Evolutionary conservation across 2,797 vertebrate species (phyloP), one percentile per base, ranked within the genome.

Genomic region (Sciurus carolinensis): DNA sequence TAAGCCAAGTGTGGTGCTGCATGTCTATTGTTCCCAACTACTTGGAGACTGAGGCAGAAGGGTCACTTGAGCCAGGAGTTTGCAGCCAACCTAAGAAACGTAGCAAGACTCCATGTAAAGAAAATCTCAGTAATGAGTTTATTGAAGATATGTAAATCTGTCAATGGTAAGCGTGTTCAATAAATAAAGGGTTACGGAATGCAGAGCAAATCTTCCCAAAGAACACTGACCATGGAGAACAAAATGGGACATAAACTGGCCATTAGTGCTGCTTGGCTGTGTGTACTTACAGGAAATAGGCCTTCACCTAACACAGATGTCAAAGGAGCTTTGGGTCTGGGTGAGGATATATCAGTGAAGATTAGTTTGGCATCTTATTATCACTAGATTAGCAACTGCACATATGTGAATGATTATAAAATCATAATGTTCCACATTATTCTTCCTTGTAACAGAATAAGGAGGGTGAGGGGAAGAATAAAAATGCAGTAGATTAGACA

Each of bases 331-430:
- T 44, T 86, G 59, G 18, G 42, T 69, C 62, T 26, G 18, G 52
- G 36, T 52, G 62, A 17, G 54, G 1, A 11, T 11, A 54, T 44
- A 62, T 77, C 82, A 87, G 30, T 87, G 81, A 75, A 92, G 93
- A 87, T 3, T 26, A 22, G 66, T 20, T 66, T 82, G 44, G 39
- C 62, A 87, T 75, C 42, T 79, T 62, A 92, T 44, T 72, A 52
- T 57, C 44, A 82, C 39, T 73, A 80, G 52, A 72, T 20, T 71
- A 64, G 69, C 83, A 66, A 79, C n/a, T 14, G 50, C 57, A 77
- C n/a, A 79, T 52, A 90, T 66, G 75, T 62, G 94, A 92, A 69
- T 82, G 84, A 92, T 92, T 72, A 90, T 30, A 66, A 69, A 79
- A 87, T 69, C 83, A 67, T 62, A 26, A 73, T 64, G 39, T 91